Conservation (phyloP, 2,797 vertebrate species). For the Siniperca undulata region DNA sequence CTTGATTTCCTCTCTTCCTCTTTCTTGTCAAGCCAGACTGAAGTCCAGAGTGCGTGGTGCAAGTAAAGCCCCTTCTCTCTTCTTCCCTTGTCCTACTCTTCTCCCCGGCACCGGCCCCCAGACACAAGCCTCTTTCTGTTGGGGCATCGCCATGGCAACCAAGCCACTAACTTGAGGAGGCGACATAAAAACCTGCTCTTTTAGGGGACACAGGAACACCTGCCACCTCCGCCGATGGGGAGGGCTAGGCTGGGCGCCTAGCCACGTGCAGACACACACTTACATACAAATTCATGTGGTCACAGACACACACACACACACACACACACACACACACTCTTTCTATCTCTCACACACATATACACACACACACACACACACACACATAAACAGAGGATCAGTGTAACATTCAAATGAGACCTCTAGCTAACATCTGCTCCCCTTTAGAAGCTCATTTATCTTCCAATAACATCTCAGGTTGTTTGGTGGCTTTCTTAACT, state of each 20-base stretch:
- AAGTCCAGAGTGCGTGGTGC: slow-evolving; percentile 70
- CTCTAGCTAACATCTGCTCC: slow-evolving; percentile 76
- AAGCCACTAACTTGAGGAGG: slow-evolving; percentile 88
- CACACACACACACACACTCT: slow-evolving; percentile 13
- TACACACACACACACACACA: slow-evolving; percentile 18
- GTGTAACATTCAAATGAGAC: slow-evolving; percentile 76
- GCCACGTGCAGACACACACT: slow-evolving; percentile 73
- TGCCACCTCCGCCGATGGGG: slow-evolving; percentile 84
- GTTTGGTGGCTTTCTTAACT: slow-evolving; percentile 36
- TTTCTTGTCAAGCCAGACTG: slow-evolving; percentile 62
- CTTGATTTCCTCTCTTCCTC: slow-evolving; percentile 73
- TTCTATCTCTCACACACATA: slow-evolving; percentile 1
- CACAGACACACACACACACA: slow-evolving; percentile 25
- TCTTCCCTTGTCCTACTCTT: slow-evolving; percentile 74
- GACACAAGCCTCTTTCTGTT: slow-evolving; percentile 91
- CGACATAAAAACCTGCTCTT: slow-evolving; percentile 89
- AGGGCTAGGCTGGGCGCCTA: slow-evolving; percentile 69
- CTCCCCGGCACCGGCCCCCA: slow-evolving; percentile 85
- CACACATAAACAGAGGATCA: slow-evolving; percentile 63
- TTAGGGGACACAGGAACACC: slow-evolving; percentile 87
- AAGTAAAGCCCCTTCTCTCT: slow-evolving; percentile 74
- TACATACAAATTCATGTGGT: slow-evolving; percentile 71
- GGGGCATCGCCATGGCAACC: slow-evolving; percentile 87
- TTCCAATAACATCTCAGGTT: slow-evolving; percentile 55
- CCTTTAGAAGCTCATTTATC: slow-evolving; percentile 64